Evolutionary conservation across 1,140 invertebrate species (phyloP).

Genomic region (Lutraria rhynchaena): DNA sequence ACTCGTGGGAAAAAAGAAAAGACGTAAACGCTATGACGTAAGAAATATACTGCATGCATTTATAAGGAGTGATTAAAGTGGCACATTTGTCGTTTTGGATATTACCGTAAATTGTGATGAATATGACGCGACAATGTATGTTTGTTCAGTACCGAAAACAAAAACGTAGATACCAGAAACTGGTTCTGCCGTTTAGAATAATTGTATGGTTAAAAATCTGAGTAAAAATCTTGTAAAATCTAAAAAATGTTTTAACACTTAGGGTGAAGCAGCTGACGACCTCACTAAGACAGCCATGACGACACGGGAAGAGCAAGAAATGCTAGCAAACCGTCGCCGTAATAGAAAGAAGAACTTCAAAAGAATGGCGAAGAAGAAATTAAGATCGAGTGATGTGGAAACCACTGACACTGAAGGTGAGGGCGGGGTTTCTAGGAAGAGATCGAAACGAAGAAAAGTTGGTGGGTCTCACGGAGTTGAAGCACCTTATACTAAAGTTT

Average conservation of each 20-base stretch:
- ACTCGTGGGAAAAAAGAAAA: conserved; percentile 41
- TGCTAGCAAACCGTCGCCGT: neutral
- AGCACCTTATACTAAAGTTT: conserved; percentile 32
- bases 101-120: too few species aligned
- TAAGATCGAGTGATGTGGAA: conserved; percentile 15
- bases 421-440: neutral
- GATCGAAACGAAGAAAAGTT: neutral
- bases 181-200: too few species aligned
- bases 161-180: too few species aligned
- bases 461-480: neutral
- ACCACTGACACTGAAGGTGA: conserved; percentile 22
- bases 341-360: conserved; percentile 26
- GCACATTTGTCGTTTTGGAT: too few species aligned
- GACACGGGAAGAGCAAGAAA: conserved; percentile 30
- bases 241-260: neutral
- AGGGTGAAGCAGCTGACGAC: conserved; percentile 10
- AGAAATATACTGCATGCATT: neutral
- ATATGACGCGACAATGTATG: too few species aligned
- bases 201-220: too few species aligned
- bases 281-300: neutral
- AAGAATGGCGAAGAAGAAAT: conserved; percentile 32
- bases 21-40: neutral
- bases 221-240: too few species aligned
- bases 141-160: too few species aligned
- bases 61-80: too few species aligned